Evolutionary conservation across 2,888 invertebrate genomes (phyloP).

Genomic region (Lasioglossum morio): DNA sequence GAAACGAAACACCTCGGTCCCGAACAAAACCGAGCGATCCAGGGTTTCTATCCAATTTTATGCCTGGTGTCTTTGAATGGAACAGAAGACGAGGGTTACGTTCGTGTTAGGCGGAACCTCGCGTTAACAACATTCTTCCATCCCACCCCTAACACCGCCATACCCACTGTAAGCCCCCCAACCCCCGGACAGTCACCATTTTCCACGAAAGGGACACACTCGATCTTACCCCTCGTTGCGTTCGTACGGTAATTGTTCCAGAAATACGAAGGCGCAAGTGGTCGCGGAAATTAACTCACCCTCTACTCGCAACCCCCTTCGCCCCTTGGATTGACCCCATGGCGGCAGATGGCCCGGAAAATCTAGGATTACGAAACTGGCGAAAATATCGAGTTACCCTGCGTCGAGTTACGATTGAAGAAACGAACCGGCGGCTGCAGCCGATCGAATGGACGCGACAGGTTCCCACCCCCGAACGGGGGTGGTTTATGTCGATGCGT

Average conservation of each 20-base stretch:
- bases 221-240: slow-evolving; percentile 22
- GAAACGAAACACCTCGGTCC: not conserved
- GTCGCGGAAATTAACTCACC: slow-evolving; percentile 59
- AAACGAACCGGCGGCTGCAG: slow-evolving; percentile 71
- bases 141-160: not conserved
- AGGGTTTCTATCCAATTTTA: slow-evolving; percentile 24
- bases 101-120: not conserved
- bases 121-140: slow-evolving; percentile 33
- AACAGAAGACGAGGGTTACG: slow-evolving; percentile 11
- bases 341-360: slow-evolving; percentile 80
- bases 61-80: slow-evolving; percentile 14
- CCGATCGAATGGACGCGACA: slow-evolving; percentile 59
- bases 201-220: slow-evolving; percentile 16
- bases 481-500: slow-evolving; percentile 28
- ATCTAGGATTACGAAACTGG: slow-evolving; percentile 80
- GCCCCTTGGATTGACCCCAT: not conserved
- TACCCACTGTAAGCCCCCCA: not conserved
- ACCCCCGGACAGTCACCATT: slow-evolving; percentile 4
- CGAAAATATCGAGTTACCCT: slow-evolving; percentile 79
- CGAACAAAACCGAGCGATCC: slow-evolving; percentile 8
- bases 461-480: slow-evolving; percentile 38
- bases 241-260: slow-evolving; percentile 37
- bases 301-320: not conserved
- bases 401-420: slow-evolving; percentile 49
- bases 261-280: slow-evolving; percentile 40